Conservation (phyloP, 2,888 invertebrate species). For the Arge pagana region DNA sequence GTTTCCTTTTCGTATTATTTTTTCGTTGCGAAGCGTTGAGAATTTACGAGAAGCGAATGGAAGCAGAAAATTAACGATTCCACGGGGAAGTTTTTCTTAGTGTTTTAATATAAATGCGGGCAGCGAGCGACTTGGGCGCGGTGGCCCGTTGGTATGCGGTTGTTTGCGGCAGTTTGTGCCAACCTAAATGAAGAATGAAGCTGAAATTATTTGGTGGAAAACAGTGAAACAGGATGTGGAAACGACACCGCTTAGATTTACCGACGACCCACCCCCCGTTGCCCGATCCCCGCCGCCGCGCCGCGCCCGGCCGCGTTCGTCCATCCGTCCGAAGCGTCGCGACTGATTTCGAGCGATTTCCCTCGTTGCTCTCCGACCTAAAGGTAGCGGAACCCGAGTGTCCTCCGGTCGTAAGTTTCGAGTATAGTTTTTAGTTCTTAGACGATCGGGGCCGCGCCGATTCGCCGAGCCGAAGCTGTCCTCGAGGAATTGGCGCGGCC, state of each 20-base stretch:
- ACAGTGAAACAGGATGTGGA: conserved; percentile 59
- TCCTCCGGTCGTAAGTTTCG: no score
- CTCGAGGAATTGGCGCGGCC: not conserved
- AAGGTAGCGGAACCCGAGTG: no score
- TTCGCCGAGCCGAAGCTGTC: not conserved
- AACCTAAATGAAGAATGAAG: conserved; percentile 59
- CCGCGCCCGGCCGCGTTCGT: conserved; percentile 26
- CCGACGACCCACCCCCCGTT: conserved; percentile 24
- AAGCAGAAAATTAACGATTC: conserved; percentile 60
- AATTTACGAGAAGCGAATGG: conserved; percentile 58
- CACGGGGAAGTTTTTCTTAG: conserved; percentile 56
- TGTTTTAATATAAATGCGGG: conserved; percentile 59
- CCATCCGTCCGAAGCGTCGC: no score
- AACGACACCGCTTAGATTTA: conserved; percentile 57
- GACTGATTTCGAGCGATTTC: no score
- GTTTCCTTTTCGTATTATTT: conserved; percentile 58
- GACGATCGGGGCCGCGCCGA: not conserved
- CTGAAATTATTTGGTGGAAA: conserved; percentile 59
- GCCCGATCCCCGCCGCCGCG: conserved; percentile 30
- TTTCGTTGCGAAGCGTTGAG: conserved; percentile 42
- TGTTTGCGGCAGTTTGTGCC: conserved; percentile 59
- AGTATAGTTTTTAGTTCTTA: no score
- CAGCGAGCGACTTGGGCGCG: conserved; percentile 40
- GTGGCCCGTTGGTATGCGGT: conserved; percentile 42
- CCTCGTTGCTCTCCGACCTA: no score